Base-by-base conservation (phyloP, 1,140 invertebrate species). In the Caenorhabditis tropicalis region DNA sequence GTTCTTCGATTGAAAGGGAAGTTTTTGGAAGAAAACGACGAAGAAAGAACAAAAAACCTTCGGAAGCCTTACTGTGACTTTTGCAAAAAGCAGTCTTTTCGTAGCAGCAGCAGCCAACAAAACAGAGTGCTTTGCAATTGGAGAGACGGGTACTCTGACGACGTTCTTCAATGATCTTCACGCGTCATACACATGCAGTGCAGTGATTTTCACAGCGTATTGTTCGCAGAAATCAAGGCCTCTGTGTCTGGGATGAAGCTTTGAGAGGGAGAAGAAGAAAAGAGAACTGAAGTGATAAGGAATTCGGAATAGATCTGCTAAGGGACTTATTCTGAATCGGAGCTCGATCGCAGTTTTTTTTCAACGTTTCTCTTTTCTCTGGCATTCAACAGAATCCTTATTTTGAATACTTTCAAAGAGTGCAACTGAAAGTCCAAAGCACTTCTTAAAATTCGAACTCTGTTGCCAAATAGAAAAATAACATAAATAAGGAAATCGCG, bases 141-240 rank as follows among this genome's bases (percentile, higher is more conserved):
- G 29, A 65, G 58, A 65, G 58, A 65, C 33, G 58, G n/a, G 65
- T 74, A 46, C 31, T n/a, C n/a, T n/a, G 33, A 24, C 27, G 81
- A 51, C 43, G 81, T 82, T 82, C 81, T 82, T 58, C 81, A 60
- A 58, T 58, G 51, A 56, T 58, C 53, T 56, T 58, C 36, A 58
- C 48, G 56, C 58, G 58, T 80, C 53, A 43, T 53, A 84, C 24
- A 81, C 27, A 49, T 46, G 79, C 43, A 51, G 29, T 19, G 60
- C 19, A 39, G 21, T 16, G 27, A 27, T 56, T 27, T 56, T 56
- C 21, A 27, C 53, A 12, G 24, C 53, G 49, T n/a, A 51, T 51
- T n/a, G 19, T 51, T n/a, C 19, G 19, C 16, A 15, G 6, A n/a
- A n/a, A 4, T 10, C 19, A 51, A 21, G 49, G 49, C 49, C 49